phyloP scores from a whole-genome alignment of 2,888 invertebrate species.

The Toxonevra muliebris region DNA sequence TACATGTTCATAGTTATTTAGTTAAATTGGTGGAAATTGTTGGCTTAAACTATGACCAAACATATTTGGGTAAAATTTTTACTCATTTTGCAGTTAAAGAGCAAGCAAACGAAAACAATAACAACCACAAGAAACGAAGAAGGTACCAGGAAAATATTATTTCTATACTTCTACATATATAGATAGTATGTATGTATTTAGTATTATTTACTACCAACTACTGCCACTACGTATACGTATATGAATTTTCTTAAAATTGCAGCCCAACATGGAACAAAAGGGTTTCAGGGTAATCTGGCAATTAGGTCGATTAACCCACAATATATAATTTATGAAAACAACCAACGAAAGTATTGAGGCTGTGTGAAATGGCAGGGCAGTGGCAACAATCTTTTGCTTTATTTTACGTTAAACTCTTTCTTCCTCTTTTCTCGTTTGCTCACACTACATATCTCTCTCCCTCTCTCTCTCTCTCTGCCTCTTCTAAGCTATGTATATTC shows the following conservation, averaged over 20 bases:
- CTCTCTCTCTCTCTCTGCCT: too few relatives aligned
- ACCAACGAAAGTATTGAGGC: neutral
- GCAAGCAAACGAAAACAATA: neutral
- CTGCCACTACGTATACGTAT: neutral
- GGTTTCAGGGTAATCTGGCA: constrained; percentile 28
- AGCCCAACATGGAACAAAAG: neutral
- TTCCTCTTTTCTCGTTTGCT: neutral
- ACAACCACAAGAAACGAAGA: constrained; percentile 7
- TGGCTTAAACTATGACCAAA: too few relatives aligned
- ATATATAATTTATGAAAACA: constrained; percentile 12
- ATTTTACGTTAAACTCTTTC: neutral
- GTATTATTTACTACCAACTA: too few relatives aligned
- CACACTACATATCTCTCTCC: too few relatives aligned
- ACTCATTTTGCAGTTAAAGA: neutral
- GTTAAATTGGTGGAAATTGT: too few relatives aligned
- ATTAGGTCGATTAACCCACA: constrained; percentile 33
- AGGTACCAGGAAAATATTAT: neutral
- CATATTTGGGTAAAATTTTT: neutral
- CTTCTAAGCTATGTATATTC: too few relatives aligned
- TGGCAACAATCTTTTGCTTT: neutral
- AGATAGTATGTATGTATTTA: too few relatives aligned
- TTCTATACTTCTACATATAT: too few relatives aligned
- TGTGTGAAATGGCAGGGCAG: too few relatives aligned
- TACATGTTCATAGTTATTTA: too few relatives aligned
- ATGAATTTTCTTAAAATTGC: neutral